Percentiles rank a stretch among this genome's conserved stretches.
These are phyloP conservation scores for Ceratitis capitata DNA, from an alignment of 1,140 invertebrate species.

Conservation along the genomic window DNA sequence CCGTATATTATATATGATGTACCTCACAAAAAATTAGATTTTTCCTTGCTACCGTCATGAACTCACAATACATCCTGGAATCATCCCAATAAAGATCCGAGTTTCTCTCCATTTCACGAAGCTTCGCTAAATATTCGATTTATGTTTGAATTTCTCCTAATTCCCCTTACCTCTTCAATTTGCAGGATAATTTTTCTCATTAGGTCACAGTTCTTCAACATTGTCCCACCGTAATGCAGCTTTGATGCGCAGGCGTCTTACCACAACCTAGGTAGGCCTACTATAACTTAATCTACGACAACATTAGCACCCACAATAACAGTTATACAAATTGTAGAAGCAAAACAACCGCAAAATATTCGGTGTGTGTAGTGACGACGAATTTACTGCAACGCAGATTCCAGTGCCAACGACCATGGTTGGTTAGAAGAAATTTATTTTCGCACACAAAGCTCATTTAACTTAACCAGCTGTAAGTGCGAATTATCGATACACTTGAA, in stretches of 20 bases:
- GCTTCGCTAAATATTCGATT: too few species aligned
- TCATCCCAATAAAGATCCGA: too few species aligned
- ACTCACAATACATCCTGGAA: too few species aligned
- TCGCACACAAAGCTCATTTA: neutral
- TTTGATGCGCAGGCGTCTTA: neutral
- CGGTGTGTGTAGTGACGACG: neutral
- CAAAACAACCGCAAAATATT: neutral
- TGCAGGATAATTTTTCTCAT: neutral
- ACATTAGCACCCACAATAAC: neutral
- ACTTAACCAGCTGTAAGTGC: conserved; percentile 2
- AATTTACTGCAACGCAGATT: conserved; percentile 1
- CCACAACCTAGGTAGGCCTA: neutral
- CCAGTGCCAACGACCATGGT: neutral
- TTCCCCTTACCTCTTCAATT: too few species aligned
- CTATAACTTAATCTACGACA: conserved; percentile 9
- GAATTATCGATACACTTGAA: neutral
- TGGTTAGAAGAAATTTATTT: neutral
- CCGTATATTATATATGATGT: too few species aligned
- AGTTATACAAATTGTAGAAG: neutral
- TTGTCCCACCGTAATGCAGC: neutral
- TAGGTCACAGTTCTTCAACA: neutral
- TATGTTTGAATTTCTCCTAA: too few species aligned
- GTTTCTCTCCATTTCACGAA: too few species aligned
- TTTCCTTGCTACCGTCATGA: too few species aligned
- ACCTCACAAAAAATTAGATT: too few species aligned